These are phyloP conservation scores for Lithophane socia DNA, from an alignment of 2,888 invertebrate species.

Conservation along the genomic window DNA sequence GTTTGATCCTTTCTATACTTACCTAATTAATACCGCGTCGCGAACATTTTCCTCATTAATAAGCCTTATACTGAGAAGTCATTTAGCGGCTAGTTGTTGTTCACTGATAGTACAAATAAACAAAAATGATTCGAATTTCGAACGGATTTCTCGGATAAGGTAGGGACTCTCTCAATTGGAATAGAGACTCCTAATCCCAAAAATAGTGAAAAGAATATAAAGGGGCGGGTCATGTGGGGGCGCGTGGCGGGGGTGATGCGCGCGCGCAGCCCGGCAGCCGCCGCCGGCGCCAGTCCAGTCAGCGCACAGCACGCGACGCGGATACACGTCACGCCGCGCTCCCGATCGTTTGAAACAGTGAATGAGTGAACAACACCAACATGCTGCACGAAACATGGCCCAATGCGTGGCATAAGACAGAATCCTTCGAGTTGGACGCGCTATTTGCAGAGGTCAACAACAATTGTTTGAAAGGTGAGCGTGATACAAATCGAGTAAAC, in stretches of 20 bases:
- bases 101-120: background rate
- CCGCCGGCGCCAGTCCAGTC: slow-evolving; percentile 67
- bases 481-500: slow-evolving; percentile 8
- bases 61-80: background rate
- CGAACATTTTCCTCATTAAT: background rate
- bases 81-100: background rate
- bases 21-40: background rate
- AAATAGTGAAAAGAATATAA: slow-evolving; percentile 43
- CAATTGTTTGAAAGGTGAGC: slow-evolving; percentile 82
- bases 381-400: slow-evolving; percentile 87
- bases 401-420: slow-evolving; percentile 77
- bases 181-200: slow-evolving; percentile 42
- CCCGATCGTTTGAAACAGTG: slow-evolving; percentile 20
- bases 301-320: slow-evolving; percentile 62
- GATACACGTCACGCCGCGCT: slow-evolving; percentile 64
- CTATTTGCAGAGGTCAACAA: slow-evolving; percentile 85
- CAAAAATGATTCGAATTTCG: background rate
- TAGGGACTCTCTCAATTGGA: background rate
- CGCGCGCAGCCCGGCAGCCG: slow-evolving; percentile 45
- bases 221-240: slow-evolving; percentile 44
- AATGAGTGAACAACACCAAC: slow-evolving; percentile 64
- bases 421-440: slow-evolving; percentile 82
- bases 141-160: background rate
- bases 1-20: background rate
- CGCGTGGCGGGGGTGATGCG: slow-evolving; percentile 65